A percentile compares a stretch with the other conserved stretches of the same genome.
phyloP scores from a whole-genome alignment of 1,140 invertebrate genomes.

The Pissodes strobi region DNA sequence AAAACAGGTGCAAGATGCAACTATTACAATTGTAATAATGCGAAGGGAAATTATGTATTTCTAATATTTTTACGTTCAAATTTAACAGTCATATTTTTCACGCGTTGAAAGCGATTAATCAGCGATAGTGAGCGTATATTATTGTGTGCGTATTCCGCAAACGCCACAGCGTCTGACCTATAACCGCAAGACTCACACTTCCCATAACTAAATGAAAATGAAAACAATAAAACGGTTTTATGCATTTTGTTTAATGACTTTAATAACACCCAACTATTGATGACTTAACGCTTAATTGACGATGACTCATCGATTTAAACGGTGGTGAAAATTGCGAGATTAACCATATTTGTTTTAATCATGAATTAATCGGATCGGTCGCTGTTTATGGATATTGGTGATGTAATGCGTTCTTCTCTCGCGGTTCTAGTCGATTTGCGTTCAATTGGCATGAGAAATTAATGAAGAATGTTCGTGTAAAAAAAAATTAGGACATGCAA shows the following conservation, averaged over 20 bases:
- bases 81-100: too few species aligned
- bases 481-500: too few species aligned
- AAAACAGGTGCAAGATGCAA: too few species aligned
- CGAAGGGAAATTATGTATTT: too few species aligned
- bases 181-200: not conserved
- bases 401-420: conserved; percentile 1
- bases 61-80: too few species aligned
- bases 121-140: too few species aligned
- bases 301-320: conserved; percentile 31
- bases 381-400: conserved; percentile 16
- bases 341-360: conserved; percentile 30
- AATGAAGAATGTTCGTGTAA: too few species aligned
- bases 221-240: conserved; percentile 32
- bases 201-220: conserved; percentile 7
- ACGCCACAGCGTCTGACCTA: conserved; percentile 1
- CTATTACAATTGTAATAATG: too few species aligned
- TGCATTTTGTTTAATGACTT: conserved; percentile 30
- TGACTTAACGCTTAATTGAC: conserved; percentile 32
- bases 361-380: conserved; percentile 12
- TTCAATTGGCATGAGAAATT: not conserved
- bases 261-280: conserved; percentile 33
- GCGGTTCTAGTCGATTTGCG: not conserved
- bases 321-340: conserved; percentile 29
- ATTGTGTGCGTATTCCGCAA: not conserved
- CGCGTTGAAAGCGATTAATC: too few species aligned